Evolutionary conservation across 2,113 vertebrate species (phyloP).

Genomic region (Psephotus haematonotus): DNA sequence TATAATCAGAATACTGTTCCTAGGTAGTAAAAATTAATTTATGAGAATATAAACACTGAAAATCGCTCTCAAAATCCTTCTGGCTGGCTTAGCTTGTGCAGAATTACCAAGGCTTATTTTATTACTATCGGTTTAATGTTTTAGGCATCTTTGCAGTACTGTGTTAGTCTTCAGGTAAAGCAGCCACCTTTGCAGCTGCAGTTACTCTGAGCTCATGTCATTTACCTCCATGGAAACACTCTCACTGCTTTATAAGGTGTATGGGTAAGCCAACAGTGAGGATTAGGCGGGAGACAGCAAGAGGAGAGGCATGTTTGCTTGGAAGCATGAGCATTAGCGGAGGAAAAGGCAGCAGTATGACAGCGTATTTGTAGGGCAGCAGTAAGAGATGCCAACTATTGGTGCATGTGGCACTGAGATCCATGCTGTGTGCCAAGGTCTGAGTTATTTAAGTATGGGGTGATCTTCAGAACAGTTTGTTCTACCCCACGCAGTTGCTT

Average conservation of each 20-base stretch:
- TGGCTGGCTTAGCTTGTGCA: background rate
- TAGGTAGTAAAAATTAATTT: background rate
- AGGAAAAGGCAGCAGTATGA: background rate
- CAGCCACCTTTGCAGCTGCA: background rate
- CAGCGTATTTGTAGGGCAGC: background rate
- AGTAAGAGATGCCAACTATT: background rate
- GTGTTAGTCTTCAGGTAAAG: background rate
- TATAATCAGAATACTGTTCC: background rate
- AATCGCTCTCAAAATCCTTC: slow-evolving; percentile 18
- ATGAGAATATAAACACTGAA: background rate
- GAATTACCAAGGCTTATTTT: slow-evolving; percentile 10
- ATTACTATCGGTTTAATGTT: background rate
- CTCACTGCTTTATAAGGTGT: background rate
- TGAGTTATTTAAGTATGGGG: background rate
- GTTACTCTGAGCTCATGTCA: background rate
- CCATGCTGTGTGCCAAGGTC: background rate
- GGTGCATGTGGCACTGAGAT: fast-evolving
- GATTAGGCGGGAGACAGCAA: background rate
- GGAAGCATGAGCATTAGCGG: background rate
- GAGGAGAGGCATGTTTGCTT: background rate
- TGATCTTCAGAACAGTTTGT: background rate
- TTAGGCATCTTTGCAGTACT: background rate
- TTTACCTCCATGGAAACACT: background rate
- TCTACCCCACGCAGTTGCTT: background rate
- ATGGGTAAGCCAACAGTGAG: background rate